Base-by-base conservation (phyloP, 2,888 invertebrate species). In the Hipparchia semele region DNA sequence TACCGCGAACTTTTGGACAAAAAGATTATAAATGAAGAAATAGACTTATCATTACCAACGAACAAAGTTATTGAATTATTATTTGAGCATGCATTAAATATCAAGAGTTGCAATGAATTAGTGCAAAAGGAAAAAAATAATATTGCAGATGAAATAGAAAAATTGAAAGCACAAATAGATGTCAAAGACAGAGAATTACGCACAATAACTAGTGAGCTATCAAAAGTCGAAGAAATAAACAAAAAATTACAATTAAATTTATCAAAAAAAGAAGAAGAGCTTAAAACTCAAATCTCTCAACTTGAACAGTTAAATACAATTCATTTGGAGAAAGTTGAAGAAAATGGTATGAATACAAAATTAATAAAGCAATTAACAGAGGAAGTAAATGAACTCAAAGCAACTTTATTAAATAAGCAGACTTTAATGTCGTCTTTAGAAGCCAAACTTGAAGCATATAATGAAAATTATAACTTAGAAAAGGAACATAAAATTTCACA, bases 371-470 rank as follows among this genome's bases (percentile, higher is more conserved):
- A 83, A 54, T 77, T 90, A 54, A 80, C 81, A 8, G 79, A 86
- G 74, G 88, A 92, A 81, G 73, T 89, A 0, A 78, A 73, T 49
- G 66, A 79, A n/a, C 77, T 91, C 23, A 88, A 87, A 79, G 75
- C 79, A 62, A 76, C 72, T 2, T 71, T 89, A 9, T 58, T 49
- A 33, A 76, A 77, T 9, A 90, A 89, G 75, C 86, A 90, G 72
- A 76, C 71, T 6, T 68, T 69, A n/a, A 77, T 90, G 64, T 54
- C 79, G 60, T 78, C 78, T 10, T 75, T 90, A 61, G 75, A 82
- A 73, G 73, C 45, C 39, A 76, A 83, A 72, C 56, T 78, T 49
- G 75, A 72, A 13, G 74, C 8, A n/a, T 23, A 78, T 61, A 75
- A 74, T 66, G 70, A 78, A 61, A 77, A 74, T 12, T 69, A 68